Evolutionary conservation across 2,113 vertebrate genomes (phyloP).

Genomic region (Cricetomys ansorgei): DNA sequence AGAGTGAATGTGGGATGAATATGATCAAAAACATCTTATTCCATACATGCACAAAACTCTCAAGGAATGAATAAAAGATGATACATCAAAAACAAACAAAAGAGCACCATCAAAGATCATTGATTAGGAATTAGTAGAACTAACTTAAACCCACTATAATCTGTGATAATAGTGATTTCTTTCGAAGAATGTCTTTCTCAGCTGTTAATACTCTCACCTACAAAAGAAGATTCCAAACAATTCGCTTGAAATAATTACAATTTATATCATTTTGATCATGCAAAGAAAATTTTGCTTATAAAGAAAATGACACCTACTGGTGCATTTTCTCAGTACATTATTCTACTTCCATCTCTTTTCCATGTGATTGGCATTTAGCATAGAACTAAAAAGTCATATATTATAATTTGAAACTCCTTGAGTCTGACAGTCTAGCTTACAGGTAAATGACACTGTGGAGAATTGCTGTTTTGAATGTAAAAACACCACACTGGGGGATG

Average conservation of each 20-base stretch:
- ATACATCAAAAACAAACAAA: no score
- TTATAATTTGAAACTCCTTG: slow-evolving; percentile 45
- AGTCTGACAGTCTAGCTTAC: slow-evolving; percentile 61
- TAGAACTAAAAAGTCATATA: slow-evolving; percentile 57
- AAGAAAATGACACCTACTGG: slow-evolving; percentile 37
- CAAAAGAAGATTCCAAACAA: slow-evolving; percentile 7
- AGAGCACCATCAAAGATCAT: neutral
- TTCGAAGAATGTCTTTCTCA: neutral
- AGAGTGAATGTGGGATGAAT: no score
- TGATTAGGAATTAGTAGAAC: neutral
- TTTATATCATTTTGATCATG: neutral
- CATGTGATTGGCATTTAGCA: slow-evolving; percentile 60
- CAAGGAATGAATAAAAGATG: no score
- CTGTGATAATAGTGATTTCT: neutral
- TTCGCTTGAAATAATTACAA: slow-evolving; percentile 1
- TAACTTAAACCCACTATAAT: neutral
- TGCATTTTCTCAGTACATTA: neutral
- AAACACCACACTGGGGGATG: slow-evolving; percentile 15
- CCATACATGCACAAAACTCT: no score
- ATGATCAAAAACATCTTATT: no score
- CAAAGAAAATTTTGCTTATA: slow-evolving; percentile 23
- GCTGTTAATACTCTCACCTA: slow-evolving; percentile 11
- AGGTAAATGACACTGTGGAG: slow-evolving; percentile 58
- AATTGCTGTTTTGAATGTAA: slow-evolving; percentile 14
- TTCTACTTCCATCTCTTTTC: slow-evolving; percentile 46